phyloP scores from a whole-genome alignment of 2,113 vertebrate species.

The Toxotes chatareus region DNA sequence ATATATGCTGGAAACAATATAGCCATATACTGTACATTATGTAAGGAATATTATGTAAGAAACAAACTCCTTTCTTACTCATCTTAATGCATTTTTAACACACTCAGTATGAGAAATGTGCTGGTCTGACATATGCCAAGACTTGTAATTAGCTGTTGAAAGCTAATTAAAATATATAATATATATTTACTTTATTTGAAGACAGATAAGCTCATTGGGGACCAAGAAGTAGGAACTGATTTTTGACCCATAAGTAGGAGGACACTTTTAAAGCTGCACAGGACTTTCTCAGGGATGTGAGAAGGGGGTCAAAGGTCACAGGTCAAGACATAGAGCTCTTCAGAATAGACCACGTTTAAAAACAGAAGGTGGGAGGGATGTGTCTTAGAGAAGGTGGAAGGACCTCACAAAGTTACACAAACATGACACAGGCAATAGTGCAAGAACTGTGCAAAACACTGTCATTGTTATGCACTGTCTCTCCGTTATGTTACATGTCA shows the following conservation, averaged over 20 bases:
- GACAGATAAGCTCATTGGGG: no score
- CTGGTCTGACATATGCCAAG: not conserved
- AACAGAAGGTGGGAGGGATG: not conserved
- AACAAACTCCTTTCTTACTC: not conserved
- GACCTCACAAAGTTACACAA: not conserved
- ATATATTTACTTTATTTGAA: no score
- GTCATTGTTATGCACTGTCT: no score
- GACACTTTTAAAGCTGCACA: not conserved
- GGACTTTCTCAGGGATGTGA: not conserved
- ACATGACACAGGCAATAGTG: not conserved
- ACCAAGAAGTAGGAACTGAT: no score
- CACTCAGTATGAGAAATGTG: no score
- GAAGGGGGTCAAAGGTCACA: not conserved
- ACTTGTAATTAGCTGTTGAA: not conserved
- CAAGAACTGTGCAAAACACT: not conserved
- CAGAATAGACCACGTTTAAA: constrained; percentile 26
- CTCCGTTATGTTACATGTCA: no score
- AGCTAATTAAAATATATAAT: no score
- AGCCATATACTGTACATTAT: not conserved
- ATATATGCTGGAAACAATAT: no score
- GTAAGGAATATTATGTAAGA: not conserved
- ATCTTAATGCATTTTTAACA: not conserved
- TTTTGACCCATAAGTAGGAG: not conserved
- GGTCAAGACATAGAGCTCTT: not conserved
- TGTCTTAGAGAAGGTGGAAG: not conserved